phyloP scores from a whole-genome alignment of 2,888 invertebrate genomes.

The Polymixis lichenea region DNA sequence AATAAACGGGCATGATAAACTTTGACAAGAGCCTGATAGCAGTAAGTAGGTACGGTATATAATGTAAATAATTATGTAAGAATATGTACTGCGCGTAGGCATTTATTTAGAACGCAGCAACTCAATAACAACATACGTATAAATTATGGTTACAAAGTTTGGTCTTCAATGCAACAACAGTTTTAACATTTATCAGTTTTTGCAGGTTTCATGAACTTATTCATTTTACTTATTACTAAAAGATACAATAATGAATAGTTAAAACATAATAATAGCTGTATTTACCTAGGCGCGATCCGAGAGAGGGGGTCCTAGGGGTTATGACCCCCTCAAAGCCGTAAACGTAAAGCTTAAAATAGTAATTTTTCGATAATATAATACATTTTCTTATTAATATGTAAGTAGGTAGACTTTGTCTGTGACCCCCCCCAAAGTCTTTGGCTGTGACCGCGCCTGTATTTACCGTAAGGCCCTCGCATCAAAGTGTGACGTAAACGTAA shows the following conservation, averaged over 20 bases:
- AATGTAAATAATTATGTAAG: constrained; percentile 40
- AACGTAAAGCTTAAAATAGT: too few species aligned
- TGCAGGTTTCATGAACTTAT: background rate
- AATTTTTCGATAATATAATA: too few species aligned
- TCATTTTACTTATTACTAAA: background rate
- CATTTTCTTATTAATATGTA: too few species aligned
- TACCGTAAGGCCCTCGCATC: background rate
- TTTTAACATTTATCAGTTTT: background rate
- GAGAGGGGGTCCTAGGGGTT: too few species aligned
- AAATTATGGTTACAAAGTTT: background rate
- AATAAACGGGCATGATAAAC: constrained; percentile 60
- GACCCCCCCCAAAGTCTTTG: too few species aligned
- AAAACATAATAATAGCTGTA: background rate
- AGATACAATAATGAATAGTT: background rate
- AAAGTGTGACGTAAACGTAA: background rate
- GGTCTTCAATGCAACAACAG: background rate
- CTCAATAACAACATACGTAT: constrained; percentile 11
- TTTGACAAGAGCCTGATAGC: constrained; percentile 58
- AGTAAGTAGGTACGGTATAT: constrained; percentile 13
- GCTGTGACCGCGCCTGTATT: too few species aligned
- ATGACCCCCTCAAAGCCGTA: too few species aligned
- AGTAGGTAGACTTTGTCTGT: too few species aligned
- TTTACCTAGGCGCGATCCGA: too few species aligned
- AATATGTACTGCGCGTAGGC: constrained; percentile 16
- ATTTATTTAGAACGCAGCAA: constrained; percentile 37